Conservation (phyloP, 2,797 vertebrate species). For the Pseudochirops corinnae region DNA sequence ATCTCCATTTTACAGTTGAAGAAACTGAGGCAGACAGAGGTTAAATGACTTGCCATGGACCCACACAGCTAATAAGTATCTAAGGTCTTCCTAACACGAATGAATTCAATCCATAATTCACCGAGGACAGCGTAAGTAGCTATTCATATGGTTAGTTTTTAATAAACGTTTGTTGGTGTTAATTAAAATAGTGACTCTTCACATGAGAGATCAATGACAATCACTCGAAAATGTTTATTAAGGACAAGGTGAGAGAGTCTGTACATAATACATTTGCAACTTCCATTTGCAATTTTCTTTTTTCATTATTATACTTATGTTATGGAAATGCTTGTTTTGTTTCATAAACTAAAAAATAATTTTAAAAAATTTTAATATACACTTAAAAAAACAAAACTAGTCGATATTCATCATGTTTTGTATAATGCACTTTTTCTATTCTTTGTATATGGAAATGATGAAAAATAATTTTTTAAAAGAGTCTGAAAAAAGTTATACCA, state of each 20-base stretch:
- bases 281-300: neutral
- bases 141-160: neutral
- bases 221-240: neutral
- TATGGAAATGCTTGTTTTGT: neutral
- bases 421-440: neutral
- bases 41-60: neutral
- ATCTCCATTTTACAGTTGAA: neutral
- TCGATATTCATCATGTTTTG: neutral
- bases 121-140: neutral
- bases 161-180: neutral
- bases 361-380: neutral
- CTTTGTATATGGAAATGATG: neutral
- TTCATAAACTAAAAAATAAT: neutral
- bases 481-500: neutral
- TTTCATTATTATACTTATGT: neutral
- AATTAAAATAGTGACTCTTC: neutral
- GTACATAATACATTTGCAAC: neutral
- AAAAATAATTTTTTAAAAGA: neutral
- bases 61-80: neutral
- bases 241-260: neutral
- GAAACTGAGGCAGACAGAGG: neutral
- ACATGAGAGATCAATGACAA: neutral
- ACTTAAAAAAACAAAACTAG: neutral
- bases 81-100: neutral
- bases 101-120: neutral